Base-by-base conservation (phyloP, 2,797 vertebrate species). In the Brachymystax lenok region DNA sequence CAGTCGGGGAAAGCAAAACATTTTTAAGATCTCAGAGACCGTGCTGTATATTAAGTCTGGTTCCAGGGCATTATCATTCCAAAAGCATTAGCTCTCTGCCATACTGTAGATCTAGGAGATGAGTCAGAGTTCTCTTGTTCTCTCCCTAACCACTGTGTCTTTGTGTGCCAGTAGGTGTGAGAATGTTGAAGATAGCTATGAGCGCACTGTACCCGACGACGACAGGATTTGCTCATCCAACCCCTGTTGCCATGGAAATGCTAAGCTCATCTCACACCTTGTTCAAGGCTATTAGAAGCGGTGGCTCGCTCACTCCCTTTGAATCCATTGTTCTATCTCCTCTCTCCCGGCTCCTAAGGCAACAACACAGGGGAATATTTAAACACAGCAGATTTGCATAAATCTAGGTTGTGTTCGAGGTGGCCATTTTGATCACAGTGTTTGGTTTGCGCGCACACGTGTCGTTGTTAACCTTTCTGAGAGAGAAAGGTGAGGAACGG, bases 161-260 rank as follows among this genome's bases (percentile, higher is more conserved):
- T 16, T 68, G 27, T 68, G 5, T 27, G 63, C 14, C 66, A 6
- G 14, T 30, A 54, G 46, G 24, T 8, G n/a, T 69, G 40, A 51
- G 69, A 24, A 51, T 46, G 69, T 46, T 21, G 24, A 12, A 21
- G 24, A 35, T 52, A 13, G 14, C 19, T 13, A 13, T 19, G n/a
- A 33, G 1, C 33, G 10, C 52, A 16, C 40, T 21, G 8, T 51
- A 4, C 24, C 69, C 30, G 40, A 16, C 52, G 14, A 52, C 10
- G 50, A 33, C 30, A 30, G 54, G 76, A 76, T 72, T 72, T 64
- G 76, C 70, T 66, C 16, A 17, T 71, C n/a, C 2, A 35, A 70
- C 54, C 71, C 61, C 14, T 12, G 73, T 74, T 74, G 40, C 73
- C 33, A 50, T 66, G 73, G 59, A 66, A 66, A 74, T 28, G 30